These are phyloP conservation scores for Astyanax mexicanus DNA, from an alignment of 2,797 vertebrate species.

Conservation along the genomic window DNA sequence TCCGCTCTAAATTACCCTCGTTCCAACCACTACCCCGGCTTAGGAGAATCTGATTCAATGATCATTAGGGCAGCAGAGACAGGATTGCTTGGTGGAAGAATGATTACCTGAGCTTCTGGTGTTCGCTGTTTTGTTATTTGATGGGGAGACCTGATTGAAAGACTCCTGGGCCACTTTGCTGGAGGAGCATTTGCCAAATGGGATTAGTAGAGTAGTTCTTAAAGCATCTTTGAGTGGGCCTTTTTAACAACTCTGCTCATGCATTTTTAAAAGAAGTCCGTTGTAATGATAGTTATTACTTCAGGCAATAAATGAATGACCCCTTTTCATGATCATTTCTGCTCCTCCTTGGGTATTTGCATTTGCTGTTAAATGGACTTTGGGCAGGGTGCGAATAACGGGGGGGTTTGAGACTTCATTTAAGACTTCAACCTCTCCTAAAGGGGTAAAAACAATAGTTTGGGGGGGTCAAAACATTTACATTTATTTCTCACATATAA, in stretches of 20 bases:
- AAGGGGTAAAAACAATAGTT: too few relatives aligned
- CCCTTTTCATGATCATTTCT: slow-evolving; percentile 76
- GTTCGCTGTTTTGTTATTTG: slow-evolving; percentile 57
- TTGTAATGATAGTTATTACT: slow-evolving; percentile 67
- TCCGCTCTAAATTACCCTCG: slow-evolving; percentile 85
- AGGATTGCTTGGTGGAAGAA: slow-evolving; percentile 60
- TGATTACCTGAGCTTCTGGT: slow-evolving; percentile 64
- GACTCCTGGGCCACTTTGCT: slow-evolving; percentile 47
- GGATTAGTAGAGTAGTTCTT: slow-evolving; percentile 38
- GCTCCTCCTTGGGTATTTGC: slow-evolving; percentile 70
- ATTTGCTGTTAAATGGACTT: slow-evolving; percentile 7
- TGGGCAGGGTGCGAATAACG: background rate
- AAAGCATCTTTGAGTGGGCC: slow-evolving; percentile 47
- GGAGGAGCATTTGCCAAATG: slow-evolving; percentile 38
- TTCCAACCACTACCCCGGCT: slow-evolving; percentile 70
- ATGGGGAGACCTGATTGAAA: slow-evolving; percentile 30
- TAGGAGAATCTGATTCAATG: slow-evolving; percentile 58
- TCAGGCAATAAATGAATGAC: slow-evolving; percentile 79
- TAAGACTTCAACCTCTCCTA: too few relatives aligned
- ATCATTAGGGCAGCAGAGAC: slow-evolving; percentile 66
- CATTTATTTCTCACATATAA: too few relatives aligned
- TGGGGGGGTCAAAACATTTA: too few relatives aligned
- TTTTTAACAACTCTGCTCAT: slow-evolving; percentile 48
- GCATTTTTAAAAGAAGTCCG: slow-evolving; percentile 24
- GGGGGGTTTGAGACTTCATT: too few relatives aligned